phyloP scores from a whole-genome alignment of 2,113 vertebrate species.

The Pseudolaguvia tuberculata region DNA sequence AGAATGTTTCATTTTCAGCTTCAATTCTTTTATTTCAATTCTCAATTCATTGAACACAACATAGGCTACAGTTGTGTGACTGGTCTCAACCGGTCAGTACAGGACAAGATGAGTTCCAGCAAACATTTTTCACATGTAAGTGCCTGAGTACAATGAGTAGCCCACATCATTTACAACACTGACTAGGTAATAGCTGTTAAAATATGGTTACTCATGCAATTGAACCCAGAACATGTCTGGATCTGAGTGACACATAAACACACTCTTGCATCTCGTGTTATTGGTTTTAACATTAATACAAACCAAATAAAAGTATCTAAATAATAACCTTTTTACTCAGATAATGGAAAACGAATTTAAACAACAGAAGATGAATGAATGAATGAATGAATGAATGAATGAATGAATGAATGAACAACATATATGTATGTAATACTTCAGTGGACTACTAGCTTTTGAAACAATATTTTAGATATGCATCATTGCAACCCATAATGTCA shows the following conservation, averaged over 20 bases:
- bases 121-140: slow-evolving; percentile 53
- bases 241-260: neutral
- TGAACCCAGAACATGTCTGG: neutral
- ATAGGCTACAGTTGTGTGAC: neutral
- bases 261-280: neutral
- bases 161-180: neutral
- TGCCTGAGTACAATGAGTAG: slow-evolving; percentile 15
- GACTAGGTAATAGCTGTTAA: neutral
- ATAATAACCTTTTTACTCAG: neutral
- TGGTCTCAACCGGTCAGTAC: slow-evolving; percentile 3
- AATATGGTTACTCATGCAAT: neutral
- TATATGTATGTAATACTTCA: too few species aligned
- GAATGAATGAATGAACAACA: too few species aligned
- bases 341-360: too few species aligned
- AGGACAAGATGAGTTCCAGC: slow-evolving; percentile 49
- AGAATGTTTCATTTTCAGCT: neutral
- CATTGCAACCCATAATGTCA: neutral
- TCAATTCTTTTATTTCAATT: too few species aligned
- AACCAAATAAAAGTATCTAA: neutral
- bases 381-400: too few species aligned
- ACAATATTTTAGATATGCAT: too few species aligned
- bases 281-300: neutral
- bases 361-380: too few species aligned
- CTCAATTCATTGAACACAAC: neutral
- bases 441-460: too few species aligned